phyloP scores from a whole-genome alignment of 1,140 invertebrate genomes.

The Holcopasites calliopsidis region DNA sequence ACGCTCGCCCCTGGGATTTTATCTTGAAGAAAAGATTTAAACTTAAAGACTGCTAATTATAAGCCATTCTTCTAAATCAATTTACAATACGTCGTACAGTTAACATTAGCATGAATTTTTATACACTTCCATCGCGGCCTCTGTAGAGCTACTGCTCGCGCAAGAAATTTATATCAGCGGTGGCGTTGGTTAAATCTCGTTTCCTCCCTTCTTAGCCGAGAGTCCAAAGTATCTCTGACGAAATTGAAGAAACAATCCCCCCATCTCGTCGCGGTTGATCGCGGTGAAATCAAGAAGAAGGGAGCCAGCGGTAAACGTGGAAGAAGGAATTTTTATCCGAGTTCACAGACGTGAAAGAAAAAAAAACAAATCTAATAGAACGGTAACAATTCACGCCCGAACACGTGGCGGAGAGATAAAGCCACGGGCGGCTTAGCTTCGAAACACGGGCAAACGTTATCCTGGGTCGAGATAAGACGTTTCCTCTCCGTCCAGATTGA shows the following conservation, averaged over 20 bases:
- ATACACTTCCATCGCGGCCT: no score
- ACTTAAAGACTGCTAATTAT: no score
- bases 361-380: constrained; percentile 58
- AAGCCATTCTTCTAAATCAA: no score
- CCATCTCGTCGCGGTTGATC: constrained; percentile 49
- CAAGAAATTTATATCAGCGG: constrained; percentile 56
- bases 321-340: constrained; percentile 51
- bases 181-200: constrained; percentile 57
- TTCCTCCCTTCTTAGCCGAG: no score
- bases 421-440: constrained; percentile 44
- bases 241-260: constrained; percentile 58
- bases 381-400: constrained; percentile 48
- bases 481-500: constrained; percentile 35
- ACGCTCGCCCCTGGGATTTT: no score
- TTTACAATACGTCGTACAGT: no score
- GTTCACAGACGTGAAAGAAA: constrained; percentile 42
- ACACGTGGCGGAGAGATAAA: constrained; percentile 45
- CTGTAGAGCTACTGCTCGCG: no score
- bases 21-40: no score
- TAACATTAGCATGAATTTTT: no score
- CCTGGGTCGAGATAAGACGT: constrained; percentile 44
- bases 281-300: constrained; percentile 6
- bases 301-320: neutral
- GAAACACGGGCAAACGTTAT: constrained; percentile 57
- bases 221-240: constrained; percentile 46